Conservation (phyloP, 2,888 invertebrate genomes). For the Caenorhabditis doughertyi region DNA sequence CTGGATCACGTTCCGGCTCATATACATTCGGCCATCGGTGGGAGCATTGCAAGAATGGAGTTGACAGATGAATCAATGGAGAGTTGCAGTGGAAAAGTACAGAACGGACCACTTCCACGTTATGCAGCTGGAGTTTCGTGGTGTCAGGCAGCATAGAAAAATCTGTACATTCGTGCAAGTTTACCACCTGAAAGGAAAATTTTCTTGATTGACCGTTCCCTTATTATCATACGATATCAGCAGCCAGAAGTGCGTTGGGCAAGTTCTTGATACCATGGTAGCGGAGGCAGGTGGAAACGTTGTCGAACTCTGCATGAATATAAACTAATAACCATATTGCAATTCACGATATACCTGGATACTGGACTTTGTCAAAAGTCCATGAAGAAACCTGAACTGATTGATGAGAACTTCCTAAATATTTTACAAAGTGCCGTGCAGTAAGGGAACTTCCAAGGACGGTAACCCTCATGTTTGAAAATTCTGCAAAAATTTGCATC, state of each 20-base stretch:
- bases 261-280: slow-evolving; percentile 52
- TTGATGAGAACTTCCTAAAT: slow-evolving; percentile 31
- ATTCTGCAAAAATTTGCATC: not conserved
- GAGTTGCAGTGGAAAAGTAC: slow-evolving; percentile 44
- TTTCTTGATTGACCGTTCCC: not conserved
- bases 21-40: slow-evolving; percentile 78
- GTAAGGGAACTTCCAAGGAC: slow-evolving; percentile 55
- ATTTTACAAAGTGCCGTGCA: slow-evolving; percentile 59
- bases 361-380: slow-evolving; percentile 42
- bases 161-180: slow-evolving; percentile 76
- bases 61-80: slow-evolving; percentile 75
- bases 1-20: slow-evolving; percentile 69
- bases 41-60: slow-evolving; percentile 76
- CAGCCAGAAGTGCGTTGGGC: slow-evolving; percentile 49
- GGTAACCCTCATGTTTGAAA: slow-evolving; percentile 47
- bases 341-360: not conserved
- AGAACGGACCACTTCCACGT: slow-evolving; percentile 67
- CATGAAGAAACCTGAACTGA: slow-evolving; percentile 55
- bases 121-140: slow-evolving; percentile 66
- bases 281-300: slow-evolving; percentile 33
- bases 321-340: not conserved
- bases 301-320: slow-evolving; percentile 46
- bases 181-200: slow-evolving; percentile 71
- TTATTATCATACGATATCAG: slow-evolving; percentile 40
- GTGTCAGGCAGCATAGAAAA: slow-evolving; percentile 72